Percentiles rank a stretch among this genome's conserved stretches.
Evolutionary conservation across 2,888 invertebrate genomes (phyloP).

Genomic region (Noctua janthina): DNA sequence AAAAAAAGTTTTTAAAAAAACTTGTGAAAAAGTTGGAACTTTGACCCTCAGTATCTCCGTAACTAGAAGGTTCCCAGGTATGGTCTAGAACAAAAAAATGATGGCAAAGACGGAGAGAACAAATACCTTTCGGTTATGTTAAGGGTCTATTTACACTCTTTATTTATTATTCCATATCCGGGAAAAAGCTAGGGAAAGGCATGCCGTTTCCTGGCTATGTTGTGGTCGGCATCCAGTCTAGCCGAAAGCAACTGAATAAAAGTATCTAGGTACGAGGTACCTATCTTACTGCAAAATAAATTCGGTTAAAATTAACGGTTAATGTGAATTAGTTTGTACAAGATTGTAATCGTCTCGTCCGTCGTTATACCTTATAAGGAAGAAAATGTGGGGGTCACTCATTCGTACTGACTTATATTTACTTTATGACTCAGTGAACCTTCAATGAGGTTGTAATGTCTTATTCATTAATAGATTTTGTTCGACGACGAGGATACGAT

Average conservation of each 20-base stretch:
- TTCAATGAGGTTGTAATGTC: conserved; percentile 52
- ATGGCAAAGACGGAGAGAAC: too few species aligned
- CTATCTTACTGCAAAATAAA: not conserved
- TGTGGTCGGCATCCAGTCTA: not conserved
- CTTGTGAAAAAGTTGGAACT: too few species aligned
- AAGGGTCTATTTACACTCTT: too few species aligned
- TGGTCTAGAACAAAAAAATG: too few species aligned
- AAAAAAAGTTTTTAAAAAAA: too few species aligned
- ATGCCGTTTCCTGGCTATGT: not conserved
- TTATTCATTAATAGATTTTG: conserved; percentile 57
- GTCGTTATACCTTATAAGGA: conserved; percentile 28
- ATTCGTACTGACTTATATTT: conserved; percentile 45
- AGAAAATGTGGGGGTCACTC: conserved; percentile 46
- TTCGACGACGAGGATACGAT: conserved; percentile 24
- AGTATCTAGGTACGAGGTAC: not conserved
- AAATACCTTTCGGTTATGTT: too few species aligned
- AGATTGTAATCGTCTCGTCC: conserved; percentile 14
- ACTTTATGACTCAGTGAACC: conserved; percentile 57
- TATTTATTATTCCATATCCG: too few species aligned
- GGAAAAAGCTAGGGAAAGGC: not conserved
- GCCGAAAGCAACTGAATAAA: not conserved
- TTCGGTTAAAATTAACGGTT: not conserved
- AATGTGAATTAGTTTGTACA: conserved; percentile 7
- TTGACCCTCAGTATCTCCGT: too few species aligned
- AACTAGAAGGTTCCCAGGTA: too few species aligned